Percentiles rank a stretch among this genome's conserved stretches.
These are phyloP conservation scores for Rhyacophila evoluta DNA, from an alignment of 2,888 invertebrate genomes.

Conservation along the genomic window DNA sequence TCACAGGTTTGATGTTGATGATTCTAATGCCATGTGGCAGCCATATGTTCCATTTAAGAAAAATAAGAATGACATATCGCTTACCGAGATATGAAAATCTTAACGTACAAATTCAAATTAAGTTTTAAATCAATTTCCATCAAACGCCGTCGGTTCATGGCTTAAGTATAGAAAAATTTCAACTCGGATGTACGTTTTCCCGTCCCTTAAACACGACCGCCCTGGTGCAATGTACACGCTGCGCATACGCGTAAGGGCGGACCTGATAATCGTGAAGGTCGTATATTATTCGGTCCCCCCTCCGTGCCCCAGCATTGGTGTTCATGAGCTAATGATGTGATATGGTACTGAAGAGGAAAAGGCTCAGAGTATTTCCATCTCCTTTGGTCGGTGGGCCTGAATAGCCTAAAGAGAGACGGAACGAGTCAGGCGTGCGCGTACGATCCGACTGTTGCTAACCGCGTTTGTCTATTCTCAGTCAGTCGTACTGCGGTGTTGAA, in stretches of 20 bases:
- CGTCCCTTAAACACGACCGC: too few relatives aligned
- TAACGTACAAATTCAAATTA: too few relatives aligned
- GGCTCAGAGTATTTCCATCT: conserved; percentile 60
- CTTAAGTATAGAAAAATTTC: too few relatives aligned
- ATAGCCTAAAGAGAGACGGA: conserved; percentile 63
- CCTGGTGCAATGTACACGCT: too few relatives aligned
- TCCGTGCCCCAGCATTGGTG: conserved; percentile 69
- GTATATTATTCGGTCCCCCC: conserved; percentile 64
- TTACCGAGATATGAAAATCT: too few relatives aligned
- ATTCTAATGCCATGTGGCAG: too few relatives aligned
- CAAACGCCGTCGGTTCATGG: too few relatives aligned
- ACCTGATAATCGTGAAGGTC: conserved; percentile 28
- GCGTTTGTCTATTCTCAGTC: conserved; percentile 69
- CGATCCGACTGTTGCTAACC: conserved; percentile 65
- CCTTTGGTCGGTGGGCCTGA: conserved; percentile 60
- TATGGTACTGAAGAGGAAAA: conserved; percentile 59
- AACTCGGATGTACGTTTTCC: too few relatives aligned
- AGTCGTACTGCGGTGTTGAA: conserved; percentile 71
- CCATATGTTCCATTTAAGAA: too few relatives aligned
- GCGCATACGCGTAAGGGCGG: conserved; percentile 31
- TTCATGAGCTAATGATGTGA: conserved; percentile 69
- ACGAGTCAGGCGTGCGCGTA: conserved; percentile 65
- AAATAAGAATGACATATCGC: too few relatives aligned
- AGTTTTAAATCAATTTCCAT: too few relatives aligned
- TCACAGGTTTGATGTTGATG: too few relatives aligned